Conservation (phyloP, 2,797 vertebrate genomes). For the Karalla daura region DNA sequence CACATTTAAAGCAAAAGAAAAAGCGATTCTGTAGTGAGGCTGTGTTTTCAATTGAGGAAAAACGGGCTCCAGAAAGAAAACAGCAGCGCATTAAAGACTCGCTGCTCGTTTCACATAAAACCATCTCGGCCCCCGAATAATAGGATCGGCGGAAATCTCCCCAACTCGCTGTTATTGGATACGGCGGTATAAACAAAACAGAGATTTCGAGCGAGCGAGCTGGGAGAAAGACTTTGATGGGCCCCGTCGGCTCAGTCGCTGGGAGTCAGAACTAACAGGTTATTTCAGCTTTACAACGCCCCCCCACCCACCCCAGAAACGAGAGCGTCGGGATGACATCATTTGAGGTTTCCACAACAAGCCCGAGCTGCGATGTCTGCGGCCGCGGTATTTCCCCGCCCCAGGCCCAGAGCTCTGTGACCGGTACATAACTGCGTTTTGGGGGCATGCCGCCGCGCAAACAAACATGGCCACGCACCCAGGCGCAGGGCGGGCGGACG, state of each 20-base stretch:
- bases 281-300: constrained; percentile 29
- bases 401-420: constrained; percentile 11
- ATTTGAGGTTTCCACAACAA: constrained; percentile 54
- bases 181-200: constrained; percentile 44
- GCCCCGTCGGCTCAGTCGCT: no score
- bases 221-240: constrained; percentile 18
- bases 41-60: constrained; percentile 25
- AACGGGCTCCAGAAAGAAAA: constrained; percentile 32
- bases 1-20: neutral
- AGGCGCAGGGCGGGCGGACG: constrained; percentile 31
- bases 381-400: constrained; percentile 19
- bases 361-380: constrained; percentile 26
- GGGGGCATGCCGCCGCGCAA: constrained; percentile 6
- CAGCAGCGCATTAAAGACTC: constrained; percentile 30
- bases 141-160: constrained; percentile 29
- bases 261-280: constrained; percentile 35
- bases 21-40: constrained; percentile 17
- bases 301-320: constrained; percentile 45
- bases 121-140: constrained; percentile 30
- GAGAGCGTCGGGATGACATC: constrained; percentile 54
- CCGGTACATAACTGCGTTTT: constrained; percentile 19
- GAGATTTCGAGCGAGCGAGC: neutral
- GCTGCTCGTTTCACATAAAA: constrained; percentile 31
- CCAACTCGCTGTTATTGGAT: constrained; percentile 49
- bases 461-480: constrained; percentile 41